Base-by-base conservation (phyloP, 2,113 vertebrate genomes). In the Heterochromis multidens region DNA sequence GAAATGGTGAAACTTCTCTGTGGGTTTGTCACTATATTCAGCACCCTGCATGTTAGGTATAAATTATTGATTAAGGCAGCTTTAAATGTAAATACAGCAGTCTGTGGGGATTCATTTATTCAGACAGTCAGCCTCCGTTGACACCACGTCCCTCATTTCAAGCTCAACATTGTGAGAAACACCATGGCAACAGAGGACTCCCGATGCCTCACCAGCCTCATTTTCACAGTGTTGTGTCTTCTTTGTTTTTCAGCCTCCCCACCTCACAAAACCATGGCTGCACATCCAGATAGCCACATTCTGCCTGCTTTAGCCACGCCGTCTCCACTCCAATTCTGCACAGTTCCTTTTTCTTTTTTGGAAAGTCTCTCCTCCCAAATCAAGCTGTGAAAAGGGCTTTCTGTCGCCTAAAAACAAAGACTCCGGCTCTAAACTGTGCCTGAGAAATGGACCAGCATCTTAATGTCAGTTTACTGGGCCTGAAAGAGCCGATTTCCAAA, bases 321-420 rank as follows among this genome's bases (percentile, higher is more conserved):
- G 72, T 62, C 61, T n/a, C 61, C 54, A 5, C 52, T 23, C 14
- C 80, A 16, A 43, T 9, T 43, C 7, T 4, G 49, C 29, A 72
- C 58, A 21, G 52, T 81, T 74, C 60, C 54, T 29, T 6, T 76
- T 57, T 23, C 67, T 49, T 58, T 59, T 46, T 25, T 46, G 13
- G 57, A 13, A 54, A 82, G 49, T 77, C 27, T 60, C 46, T 87
- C 40, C 46, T 82, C 74, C 82, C 19, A 13, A 23, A 82, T 65
- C 35, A 56, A 61, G 63, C 78, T 21, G 80, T 77, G 87, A 80
- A 86, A 84, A 46, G 49, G 9, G 25, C 58, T 80, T 82, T 33
- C 46, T 78, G 77, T 29, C 14, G 54, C 81, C 29, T 3, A 1
- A 25, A 57, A 46, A 72, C 72, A 72, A 82, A 25, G 40, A 35